A percentile compares a stretch with the other conserved stretches of the same genome.
Conservation (phyloP, 2,888 invertebrate genomes). For the Escarpia spicata region DNA sequence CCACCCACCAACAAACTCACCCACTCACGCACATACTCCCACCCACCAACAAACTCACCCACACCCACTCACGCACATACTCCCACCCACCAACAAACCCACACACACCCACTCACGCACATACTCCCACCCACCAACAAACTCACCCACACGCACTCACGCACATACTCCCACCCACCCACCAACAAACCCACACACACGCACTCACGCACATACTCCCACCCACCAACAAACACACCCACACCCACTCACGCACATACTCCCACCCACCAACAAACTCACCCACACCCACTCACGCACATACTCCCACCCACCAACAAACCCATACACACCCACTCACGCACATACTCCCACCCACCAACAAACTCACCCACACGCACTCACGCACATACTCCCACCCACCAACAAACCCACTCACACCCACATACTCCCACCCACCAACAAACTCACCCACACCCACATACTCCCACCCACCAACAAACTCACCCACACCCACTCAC, state of each 20-base stretch:
- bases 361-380: neutral
- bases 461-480: neutral
- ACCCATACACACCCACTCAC: neutral
- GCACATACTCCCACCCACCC: neutral
- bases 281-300: neutral
- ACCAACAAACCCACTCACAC: neutral
- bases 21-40: too few relatives aligned
- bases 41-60: neutral
- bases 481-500: neutral
- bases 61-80: neutral
- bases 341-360: neutral
- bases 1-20: neutral
- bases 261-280: neutral
- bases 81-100: neutral
- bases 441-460: neutral
- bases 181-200: neutral
- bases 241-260: neutral
- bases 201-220: too few relatives aligned
- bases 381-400: neutral
- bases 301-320: too few relatives aligned
- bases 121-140: too few relatives aligned
- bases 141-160: neutral
- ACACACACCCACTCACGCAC: neutral
- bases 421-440: too few relatives aligned
- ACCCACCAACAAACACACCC: neutral